Evolutionary conservation across 1,140 invertebrate species (phyloP), one percentile per base, ranked within the genome.

Genomic region (Rhopalosiphum maidis): DNA sequence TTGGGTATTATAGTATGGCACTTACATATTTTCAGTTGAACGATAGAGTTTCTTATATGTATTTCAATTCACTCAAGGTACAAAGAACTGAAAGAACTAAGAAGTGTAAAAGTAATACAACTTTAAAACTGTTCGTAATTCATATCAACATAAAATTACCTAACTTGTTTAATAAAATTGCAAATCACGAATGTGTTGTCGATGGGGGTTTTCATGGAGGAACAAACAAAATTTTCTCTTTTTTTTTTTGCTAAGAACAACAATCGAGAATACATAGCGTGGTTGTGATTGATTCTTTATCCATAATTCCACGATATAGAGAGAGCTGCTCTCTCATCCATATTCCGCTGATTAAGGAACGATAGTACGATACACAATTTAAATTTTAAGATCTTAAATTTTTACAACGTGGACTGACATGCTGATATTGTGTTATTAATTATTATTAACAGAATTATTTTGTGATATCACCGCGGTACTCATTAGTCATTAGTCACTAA

Each of bases 121-220:
- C 21, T 54, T 89, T 54, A 8, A 35, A 51, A 46, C n/a, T 35
- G 2, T 15, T 51, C 21, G 30, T 89, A 54, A 77, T 15, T 77
- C 30, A n/a, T 77, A 77, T 77, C 30, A 77, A 77, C 30, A 77
- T 60, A 54, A 8, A 89, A 89, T 89, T 54, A 9, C 7, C 21
- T 54, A 41, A 41, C n/a, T 54, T 54, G 22, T 54, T 51, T 89
- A 15, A 89, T 55, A 89, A 89, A 89, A 7, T 43, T 90, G 89
- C 89, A 90, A 90, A 68, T 90, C 89, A 90, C 18, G 89, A 90
- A 60, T 21, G 15, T 60, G 25, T 90, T 43, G 37, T 68, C 18
- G 37, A 18, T 51, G 41, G 30, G 11, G 22, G 41, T 68, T 68
- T 43, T 68, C 89, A 90, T 90, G 89, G 89, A 60, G 2, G 54